These are phyloP conservation scores for Acanthiza pusilla DNA, from an alignment of 2,797 vertebrate species.

Conservation along the genomic window DNA sequence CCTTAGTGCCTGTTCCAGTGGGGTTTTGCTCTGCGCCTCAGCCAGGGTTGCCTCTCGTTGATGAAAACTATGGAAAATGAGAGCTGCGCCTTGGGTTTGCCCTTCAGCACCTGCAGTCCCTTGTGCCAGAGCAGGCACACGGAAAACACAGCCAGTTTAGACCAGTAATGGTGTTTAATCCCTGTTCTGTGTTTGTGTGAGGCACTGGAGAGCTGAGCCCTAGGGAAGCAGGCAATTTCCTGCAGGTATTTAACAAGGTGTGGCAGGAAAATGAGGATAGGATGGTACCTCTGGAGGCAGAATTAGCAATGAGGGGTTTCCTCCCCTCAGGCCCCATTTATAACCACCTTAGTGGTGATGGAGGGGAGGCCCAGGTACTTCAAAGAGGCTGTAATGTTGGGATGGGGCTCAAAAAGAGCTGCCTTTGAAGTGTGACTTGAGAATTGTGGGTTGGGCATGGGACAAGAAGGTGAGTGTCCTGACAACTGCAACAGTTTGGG, in stretches of 20 bases:
- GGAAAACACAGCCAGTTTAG: background rate
- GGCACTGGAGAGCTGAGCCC: background rate
- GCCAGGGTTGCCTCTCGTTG: background rate
- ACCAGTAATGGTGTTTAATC: background rate
- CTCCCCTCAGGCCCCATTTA: background rate
- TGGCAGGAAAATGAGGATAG: background rate
- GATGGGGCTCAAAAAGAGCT: background rate
- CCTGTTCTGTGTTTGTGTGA: accelerated
- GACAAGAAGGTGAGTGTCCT: background rate
- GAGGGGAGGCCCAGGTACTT: background rate
- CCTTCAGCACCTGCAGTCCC: background rate
- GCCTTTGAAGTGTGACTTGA: background rate
- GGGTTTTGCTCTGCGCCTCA: background rate
- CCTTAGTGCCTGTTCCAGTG: background rate
- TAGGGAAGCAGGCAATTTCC: slow-evolving; percentile 11
- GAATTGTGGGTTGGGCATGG: background rate
- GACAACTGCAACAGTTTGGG: background rate
- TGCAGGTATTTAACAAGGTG: slow-evolving; percentile 26
- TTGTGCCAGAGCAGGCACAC: background rate
- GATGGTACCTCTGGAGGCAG: background rate
- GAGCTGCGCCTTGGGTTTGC: background rate
- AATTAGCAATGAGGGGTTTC: background rate
- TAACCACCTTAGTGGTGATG: background rate
- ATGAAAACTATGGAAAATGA: background rate
- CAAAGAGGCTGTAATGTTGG: background rate